Conservation (phyloP, 2,888 invertebrate genomes). For the Germaria angustata region DNA sequence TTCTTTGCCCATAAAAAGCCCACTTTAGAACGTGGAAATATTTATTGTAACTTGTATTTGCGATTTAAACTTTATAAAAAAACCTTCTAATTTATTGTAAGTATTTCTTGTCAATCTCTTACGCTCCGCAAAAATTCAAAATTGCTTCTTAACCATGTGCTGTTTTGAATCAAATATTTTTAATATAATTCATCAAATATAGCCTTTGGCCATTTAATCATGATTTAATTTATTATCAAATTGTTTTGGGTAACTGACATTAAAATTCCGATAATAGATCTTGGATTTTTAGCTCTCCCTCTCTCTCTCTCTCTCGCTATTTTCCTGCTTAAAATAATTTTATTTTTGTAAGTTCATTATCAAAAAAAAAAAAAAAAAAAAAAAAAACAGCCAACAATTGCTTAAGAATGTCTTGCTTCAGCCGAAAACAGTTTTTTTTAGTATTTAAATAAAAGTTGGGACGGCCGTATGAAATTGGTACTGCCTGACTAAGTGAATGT, state of each 20-base stretch:
- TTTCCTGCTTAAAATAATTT: neutral
- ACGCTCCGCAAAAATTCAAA: neutral
- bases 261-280: slow-evolving; percentile 49
- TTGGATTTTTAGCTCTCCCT: neutral
- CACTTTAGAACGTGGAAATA: no score
- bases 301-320: no score
- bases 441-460: neutral
- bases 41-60: no score
- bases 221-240: slow-evolving; percentile 39
- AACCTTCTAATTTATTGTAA: no score
- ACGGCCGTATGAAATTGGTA: neutral
- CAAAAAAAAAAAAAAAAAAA: no score
- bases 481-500: slow-evolving; percentile 2
- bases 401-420: slow-evolving; percentile 39
- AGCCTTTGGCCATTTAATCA: slow-evolving; percentile 37
- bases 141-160: slow-evolving; percentile 2
- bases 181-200: slow-evolving; percentile 40
- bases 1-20: no score
- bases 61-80: no score
- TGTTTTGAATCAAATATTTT: slow-evolving; percentile 29
- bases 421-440: slow-evolving; percentile 17
- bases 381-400: slow-evolving; percentile 24
- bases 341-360: slow-evolving; percentile 40
- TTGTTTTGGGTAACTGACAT: slow-evolving; percentile 33
- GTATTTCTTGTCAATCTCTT: no score